Base-by-base conservation (phyloP, 2,113 vertebrate species). In the Phrynosoma platyrhinos region DNA sequence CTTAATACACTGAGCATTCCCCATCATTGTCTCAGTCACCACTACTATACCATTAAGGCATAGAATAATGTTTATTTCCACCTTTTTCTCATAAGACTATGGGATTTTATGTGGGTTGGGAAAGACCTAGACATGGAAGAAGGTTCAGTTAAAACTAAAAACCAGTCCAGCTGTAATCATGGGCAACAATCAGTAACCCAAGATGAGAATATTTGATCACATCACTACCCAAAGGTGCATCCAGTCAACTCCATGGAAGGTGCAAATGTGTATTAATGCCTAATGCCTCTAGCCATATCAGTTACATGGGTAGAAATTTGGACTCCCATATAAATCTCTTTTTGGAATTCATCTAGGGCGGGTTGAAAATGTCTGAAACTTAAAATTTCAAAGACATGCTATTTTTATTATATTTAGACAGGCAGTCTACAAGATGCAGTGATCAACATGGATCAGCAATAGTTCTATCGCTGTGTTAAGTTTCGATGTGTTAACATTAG, bases 401-500 rank as follows among this genome's bases (percentile, higher is more conserved):
- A 77, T 12, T 53, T 32, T 36, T 12, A 42, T 42, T 83, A 47
- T 2, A 64, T 27, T 42, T 25, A 40, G 42, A 52, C 30, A 47
- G 40, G 30, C 69, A 55, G 25, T 47, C 88, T 78, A 0, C 79
- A 30, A 8, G 20, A 66, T 23, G 83, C 76, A 20, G 12, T 40
- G 5, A 5, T 62, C 20, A 64, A 13, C 84, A 47, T 30, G 36
- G 21, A 88, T 91, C 68, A 81, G 16, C 47, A 20, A 1, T 42
- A 83, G 69, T 0, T 0, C 2, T 4, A 36, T 42, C 47, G 81
- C 82, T 89, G 79, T 2, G 76, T n/a, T 55, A 52, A 75, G 5
- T 72, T 80, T 71, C 53, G 12, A 12, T 30, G 27, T 40, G 81
- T 75, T 83, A 85, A 85, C 79, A 69, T 68, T 5, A 79, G 74